Base-by-base conservation (phyloP, 1,140 invertebrate species). In the Wasmannia auropunctata region DNA sequence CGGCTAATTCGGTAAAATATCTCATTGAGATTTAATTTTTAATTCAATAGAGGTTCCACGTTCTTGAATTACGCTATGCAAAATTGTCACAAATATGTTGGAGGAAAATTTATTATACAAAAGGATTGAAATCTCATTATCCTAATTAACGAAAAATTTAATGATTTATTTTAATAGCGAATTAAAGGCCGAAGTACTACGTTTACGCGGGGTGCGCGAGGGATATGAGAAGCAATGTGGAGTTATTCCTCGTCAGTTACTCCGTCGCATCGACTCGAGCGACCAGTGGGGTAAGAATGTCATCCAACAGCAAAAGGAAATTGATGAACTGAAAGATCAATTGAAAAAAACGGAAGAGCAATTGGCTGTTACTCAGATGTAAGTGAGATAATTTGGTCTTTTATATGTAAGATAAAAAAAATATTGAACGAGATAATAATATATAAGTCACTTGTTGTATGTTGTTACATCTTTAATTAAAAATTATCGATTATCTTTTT, bases 161-260 rank as follows among this genome's bases (percentile, higher is more conserved):
- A 72, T 60, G 70, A 56, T 22, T 69, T 81, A 75, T 88, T 67
- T 34, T 75, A 70, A 81, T 80, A 95, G 95, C 92, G 96, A 96
- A 91, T 91, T 97, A 54, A 95, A 96, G 90, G 96, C 96, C 10
- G 98, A 98, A 95, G 97, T 98, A 40, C 96, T 97, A 80, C 95
- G 96, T 54, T 93, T 98, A 3, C 95, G 96, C 72, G 95, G 96
- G 19, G 90, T 96, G 25, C 95, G 95, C 5, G 95, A 96, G 69
- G 96, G 96, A 37, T 96, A 96, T 86, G 95, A 96, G 92, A 94
- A 93, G 60, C 95, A 95, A 87, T 85, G 93, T 49, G 92, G 94
- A 65, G 46, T 91, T 31, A 69, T 67, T 5, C 92, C 89, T 88
- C 93, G 83, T 63, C 92, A 85, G 86, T 88, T 92, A 90, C 86